Evolutionary conservation across 1,140 invertebrate species (phyloP), one percentile per base, ranked within the genome.

Genomic region (Aradophagus sp.): DNA sequence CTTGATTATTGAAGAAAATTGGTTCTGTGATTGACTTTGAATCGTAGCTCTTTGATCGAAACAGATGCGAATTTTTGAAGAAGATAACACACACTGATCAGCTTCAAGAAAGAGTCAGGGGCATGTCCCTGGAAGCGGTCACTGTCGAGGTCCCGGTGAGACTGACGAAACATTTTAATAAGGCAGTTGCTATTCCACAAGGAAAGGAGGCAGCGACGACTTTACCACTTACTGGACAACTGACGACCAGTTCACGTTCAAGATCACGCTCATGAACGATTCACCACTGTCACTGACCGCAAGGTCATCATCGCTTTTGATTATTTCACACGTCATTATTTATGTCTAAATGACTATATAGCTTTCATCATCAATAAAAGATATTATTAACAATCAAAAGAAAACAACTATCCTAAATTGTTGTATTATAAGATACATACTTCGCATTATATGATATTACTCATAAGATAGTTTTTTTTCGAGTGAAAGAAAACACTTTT

Each of bases 211-310:
- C 63, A 77, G 36, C 52, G 65, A 58, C 73, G 56, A 67, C 66
- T 77, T n/a, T 65, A 77, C 69, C 71, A 75, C 70, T 65, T 52
- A 74, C 69, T 70, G 77, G 75, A 75, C 74, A 78, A 71, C 73
- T 73, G 52, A 74, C 77, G 76, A 77, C 76, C 80, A 76, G 74
- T 77, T 80, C 77, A 75, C 73, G 75, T 80, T 82, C 77, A 81
- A 74, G 79, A 81, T 83, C 81, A 81, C 74, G 81, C 78, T 82
- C 80, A 80, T 67, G 76, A 76, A 73, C 77, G 50, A 61, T 61
- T 59, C 73, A 77, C 76, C 71, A 76, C 79, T 82, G 80, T 80
- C 82, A 81, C 74, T 81, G 80, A 83, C 80, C 80, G 75, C 71
- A 61, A 77, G 71, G 56, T 76, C 71, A 75, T 48, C 35, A 35